These are phyloP conservation scores for Ischnus inquisitorius DNA, from an alignment of 2,888 invertebrate species.

Conservation along the genomic window DNA sequence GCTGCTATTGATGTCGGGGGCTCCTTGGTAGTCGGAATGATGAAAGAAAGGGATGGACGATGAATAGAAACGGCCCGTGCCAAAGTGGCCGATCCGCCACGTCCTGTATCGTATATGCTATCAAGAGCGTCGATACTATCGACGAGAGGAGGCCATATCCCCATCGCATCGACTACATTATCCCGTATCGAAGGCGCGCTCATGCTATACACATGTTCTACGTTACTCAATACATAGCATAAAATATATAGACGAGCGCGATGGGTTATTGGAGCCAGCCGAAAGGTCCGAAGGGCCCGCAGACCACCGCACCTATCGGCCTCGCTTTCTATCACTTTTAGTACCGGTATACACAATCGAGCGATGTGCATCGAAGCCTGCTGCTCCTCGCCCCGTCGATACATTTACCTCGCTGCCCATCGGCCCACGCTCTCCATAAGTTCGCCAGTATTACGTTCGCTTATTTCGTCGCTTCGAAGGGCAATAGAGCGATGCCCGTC, in stretches of 20 bases:
- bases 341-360: slow-evolving; percentile 41
- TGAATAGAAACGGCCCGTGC: slow-evolving; percentile 49
- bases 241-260: slow-evolving; percentile 9
- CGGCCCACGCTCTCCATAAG: slow-evolving; percentile 30
- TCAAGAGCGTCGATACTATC: slow-evolving; percentile 44
- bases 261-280: slow-evolving; percentile 35
- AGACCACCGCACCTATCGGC: slow-evolving; percentile 29
- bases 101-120: slow-evolving; percentile 33
- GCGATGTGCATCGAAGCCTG: slow-evolving; percentile 48
- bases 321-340: slow-evolving; percentile 11
- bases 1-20: slow-evolving; percentile 9
- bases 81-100: slow-evolving; percentile 44
- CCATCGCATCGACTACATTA: slow-evolving; percentile 12
- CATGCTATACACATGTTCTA: slow-evolving; percentile 8
- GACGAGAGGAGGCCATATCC: slow-evolving; percentile 14
- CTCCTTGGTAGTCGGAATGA: background rate
- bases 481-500: slow-evolving; percentile 37
- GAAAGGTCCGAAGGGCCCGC: slow-evolving; percentile 27
- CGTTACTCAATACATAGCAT: slow-evolving; percentile 15
- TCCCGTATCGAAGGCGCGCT: slow-evolving; percentile 18
- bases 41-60: background rate
- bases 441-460: slow-evolving; percentile 3
- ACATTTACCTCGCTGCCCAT: background rate
- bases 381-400: slow-evolving; percentile 21
- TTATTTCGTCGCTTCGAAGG: slow-evolving; percentile 34